phyloP scores from a whole-genome alignment of 1,140 invertebrate genomes.

The Drosophila paulistorum region DNA sequence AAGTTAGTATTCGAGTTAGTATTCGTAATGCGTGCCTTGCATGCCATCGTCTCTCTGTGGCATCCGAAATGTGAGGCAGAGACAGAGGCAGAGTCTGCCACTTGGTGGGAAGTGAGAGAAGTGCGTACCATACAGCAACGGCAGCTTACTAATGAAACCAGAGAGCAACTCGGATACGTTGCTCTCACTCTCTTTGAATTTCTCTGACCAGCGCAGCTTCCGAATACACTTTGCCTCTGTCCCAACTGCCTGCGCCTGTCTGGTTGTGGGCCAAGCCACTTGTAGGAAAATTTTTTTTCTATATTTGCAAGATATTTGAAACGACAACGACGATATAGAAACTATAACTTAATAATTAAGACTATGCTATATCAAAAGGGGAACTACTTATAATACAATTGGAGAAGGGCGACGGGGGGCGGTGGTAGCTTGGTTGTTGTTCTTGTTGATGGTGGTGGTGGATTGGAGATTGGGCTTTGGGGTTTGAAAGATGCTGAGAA shows the following conservation, averaged over 20 bases:
- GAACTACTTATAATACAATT: background rate
- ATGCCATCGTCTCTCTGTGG: slow-evolving; percentile 1
- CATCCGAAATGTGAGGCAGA: background rate
- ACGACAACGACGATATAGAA: background rate
- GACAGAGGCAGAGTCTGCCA: background rate
- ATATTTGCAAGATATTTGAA: background rate
- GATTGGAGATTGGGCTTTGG: no score
- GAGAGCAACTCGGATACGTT: background rate
- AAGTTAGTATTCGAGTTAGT: no score
- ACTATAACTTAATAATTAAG: slow-evolving; percentile 12
- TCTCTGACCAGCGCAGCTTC: slow-evolving; percentile 12
- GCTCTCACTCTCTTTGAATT: background rate
- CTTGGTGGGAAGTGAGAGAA: background rate
- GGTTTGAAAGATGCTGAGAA: no score
- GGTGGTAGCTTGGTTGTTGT: no score
- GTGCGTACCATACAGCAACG: background rate
- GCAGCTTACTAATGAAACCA: slow-evolving; percentile 1
- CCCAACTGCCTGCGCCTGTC: background rate
- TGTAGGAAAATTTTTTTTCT: background rate
- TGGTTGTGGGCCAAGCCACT: slow-evolving; percentile 1
- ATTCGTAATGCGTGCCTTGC: background rate
- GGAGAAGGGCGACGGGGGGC: background rate
- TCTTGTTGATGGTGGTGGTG: no score
- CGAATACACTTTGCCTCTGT: background rate
- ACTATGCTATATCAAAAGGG: background rate